phyloP scores from a whole-genome alignment of 2,797 vertebrate genomes.

The Tiaroga cobitis region DNA sequence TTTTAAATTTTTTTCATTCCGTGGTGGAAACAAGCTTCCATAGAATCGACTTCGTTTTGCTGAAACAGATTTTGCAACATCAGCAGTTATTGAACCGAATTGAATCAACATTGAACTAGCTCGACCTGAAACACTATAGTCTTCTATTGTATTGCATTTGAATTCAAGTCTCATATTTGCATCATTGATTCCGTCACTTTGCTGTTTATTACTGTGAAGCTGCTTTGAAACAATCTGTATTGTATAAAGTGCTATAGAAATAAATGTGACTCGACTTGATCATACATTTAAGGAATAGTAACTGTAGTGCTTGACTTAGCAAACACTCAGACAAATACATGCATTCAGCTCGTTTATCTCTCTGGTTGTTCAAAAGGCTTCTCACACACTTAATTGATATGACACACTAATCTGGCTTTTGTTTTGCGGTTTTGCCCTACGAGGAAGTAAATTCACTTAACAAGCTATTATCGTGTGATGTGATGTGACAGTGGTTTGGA shows the following conservation, averaged over 20 bases:
- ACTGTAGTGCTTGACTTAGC: not conserved
- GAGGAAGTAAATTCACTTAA: conserved; percentile 40
- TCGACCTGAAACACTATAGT: not conserved
- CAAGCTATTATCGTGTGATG: conserved; percentile 52
- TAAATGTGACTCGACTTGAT: not conserved
- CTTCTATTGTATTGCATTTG: not conserved
- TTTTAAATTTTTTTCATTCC: too few species aligned
- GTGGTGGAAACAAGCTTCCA: not conserved
- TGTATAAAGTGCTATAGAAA: not conserved
- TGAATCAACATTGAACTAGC: not conserved
- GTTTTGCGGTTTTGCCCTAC: conserved; percentile 43
- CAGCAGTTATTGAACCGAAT: not conserved
- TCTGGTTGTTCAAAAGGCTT: not conserved
- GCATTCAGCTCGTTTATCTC: not conserved
- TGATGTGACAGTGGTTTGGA: conserved; percentile 53
- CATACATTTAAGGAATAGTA: not conserved
- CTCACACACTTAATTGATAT: conserved; percentile 39
- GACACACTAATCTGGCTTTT: conserved; percentile 45
- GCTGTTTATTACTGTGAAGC: not conserved
- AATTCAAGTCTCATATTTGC: not conserved
- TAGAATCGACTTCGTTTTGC: not conserved
- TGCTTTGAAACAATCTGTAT: not conserved
- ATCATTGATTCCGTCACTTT: not conserved
- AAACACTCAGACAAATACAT: conserved; percentile 28
- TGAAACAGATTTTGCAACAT: not conserved